Evolutionary conservation across 2,797 vertebrate genomes (phyloP).

Genomic region (Myripristis murdjan): DNA sequence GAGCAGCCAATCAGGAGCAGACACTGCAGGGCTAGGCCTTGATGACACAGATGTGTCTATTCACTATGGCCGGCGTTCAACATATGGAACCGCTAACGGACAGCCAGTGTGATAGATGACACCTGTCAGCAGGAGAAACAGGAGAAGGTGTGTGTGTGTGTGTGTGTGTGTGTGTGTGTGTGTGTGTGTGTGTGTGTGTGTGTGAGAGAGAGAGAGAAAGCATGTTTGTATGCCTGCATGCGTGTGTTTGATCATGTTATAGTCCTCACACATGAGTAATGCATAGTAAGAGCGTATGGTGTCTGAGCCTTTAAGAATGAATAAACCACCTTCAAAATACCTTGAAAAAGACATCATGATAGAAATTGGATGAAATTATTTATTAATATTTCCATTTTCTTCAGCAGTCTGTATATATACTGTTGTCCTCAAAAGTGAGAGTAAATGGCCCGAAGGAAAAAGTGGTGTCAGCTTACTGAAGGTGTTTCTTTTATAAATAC

Average conservation of each 20-base stretch:
- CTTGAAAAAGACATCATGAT: constrained; percentile 7
- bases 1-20: constrained; percentile 50
- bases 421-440: constrained; percentile 18
- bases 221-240: constrained; percentile 24
- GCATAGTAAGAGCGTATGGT: constrained; percentile 4
- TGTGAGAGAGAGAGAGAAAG: not conserved
- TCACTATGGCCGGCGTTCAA: constrained; percentile 66
- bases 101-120: constrained; percentile 84
- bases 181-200: constrained; percentile 12
- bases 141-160: constrained; percentile 35
- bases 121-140: constrained; percentile 74
- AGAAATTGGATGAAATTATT: constrained; percentile 40
- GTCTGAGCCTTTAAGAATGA: constrained; percentile 51
- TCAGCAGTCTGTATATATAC: constrained; percentile 13
- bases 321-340: constrained; percentile 24
- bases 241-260: constrained; percentile 36
- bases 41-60: constrained; percentile 80
- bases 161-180: constrained; percentile 32
- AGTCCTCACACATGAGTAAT: constrained; percentile 35
- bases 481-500: no score
- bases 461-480: not conserved
- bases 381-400: constrained; percentile 44
- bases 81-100: constrained; percentile 85
- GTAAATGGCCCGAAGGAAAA: not conserved
- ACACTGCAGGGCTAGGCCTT: constrained; percentile 40